These are phyloP conservation scores for Onychomys torridus DNA, from an alignment of 2,797 vertebrate species.

Conservation along the genomic window DNA sequence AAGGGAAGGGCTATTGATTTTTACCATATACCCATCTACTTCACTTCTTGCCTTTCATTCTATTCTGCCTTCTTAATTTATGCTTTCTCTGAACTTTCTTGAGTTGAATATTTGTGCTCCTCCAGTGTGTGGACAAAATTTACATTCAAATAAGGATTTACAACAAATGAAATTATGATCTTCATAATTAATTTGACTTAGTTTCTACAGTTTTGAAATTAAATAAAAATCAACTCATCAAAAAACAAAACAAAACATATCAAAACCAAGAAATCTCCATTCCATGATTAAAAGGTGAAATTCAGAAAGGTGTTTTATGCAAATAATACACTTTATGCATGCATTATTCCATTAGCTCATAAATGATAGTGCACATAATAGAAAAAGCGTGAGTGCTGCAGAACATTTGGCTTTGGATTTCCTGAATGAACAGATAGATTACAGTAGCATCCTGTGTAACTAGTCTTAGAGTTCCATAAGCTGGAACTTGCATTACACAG, in stretches of 20 bases:
- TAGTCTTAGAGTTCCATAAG: slow-evolving; percentile 78
- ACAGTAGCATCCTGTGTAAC: slow-evolving; percentile 62
- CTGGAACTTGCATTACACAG: slow-evolving; percentile 81
- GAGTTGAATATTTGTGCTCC: slow-evolving; percentile 17
- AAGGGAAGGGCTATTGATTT: slow-evolving; percentile 38
- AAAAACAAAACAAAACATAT: slow-evolving; percentile 36
- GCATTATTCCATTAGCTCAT: slow-evolving; percentile 79
- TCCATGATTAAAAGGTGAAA: slow-evolving; percentile 68
- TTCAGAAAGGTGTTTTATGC: slow-evolving; percentile 58
- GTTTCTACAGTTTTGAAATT: slow-evolving; percentile 69
- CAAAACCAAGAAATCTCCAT: background rate
- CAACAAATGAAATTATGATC: slow-evolving; percentile 49
- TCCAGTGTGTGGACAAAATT: slow-evolving; percentile 47
- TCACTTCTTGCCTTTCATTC: background rate
- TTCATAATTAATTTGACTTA: slow-evolving; percentile 55
- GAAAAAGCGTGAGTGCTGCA: slow-evolving; percentile 65
- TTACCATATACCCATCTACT: background rate
- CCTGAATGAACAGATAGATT: slow-evolving; percentile 81
- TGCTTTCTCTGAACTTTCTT: slow-evolving; percentile 51
- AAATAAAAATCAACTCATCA: slow-evolving; percentile 23
- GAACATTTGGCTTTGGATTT: slow-evolving; percentile 78
- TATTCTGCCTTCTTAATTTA: background rate
- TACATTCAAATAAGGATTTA: slow-evolving; percentile 70
- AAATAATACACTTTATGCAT: slow-evolving; percentile 76
- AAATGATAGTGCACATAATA: slow-evolving; percentile 76